phyloP scores from a whole-genome alignment of 2,888 invertebrate genomes.

The Quadriops clusia region DNA sequence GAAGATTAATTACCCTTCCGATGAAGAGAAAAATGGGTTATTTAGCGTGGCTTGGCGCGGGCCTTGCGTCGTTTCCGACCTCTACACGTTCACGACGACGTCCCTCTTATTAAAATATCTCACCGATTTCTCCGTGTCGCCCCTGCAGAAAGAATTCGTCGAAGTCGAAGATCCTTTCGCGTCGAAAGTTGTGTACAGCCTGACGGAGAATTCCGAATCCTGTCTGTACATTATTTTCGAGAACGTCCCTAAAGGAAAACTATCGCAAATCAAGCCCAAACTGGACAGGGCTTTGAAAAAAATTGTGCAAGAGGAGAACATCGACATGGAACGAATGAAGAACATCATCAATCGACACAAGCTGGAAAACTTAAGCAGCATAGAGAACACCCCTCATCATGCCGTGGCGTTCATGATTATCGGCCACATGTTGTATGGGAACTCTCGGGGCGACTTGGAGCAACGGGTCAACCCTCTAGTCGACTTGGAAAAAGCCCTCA shows the following conservation, averaged over 20 bases:
- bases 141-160: slow-evolving; percentile 71
- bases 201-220: slow-evolving; percentile 62
- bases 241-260: slow-evolving; percentile 60
- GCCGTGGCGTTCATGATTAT: slow-evolving; percentile 66
- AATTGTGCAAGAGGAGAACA: slow-evolving; percentile 38
- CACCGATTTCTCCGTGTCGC: slow-evolving; percentile 77
- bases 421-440: slow-evolving; percentile 74
- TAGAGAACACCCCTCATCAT: slow-evolving; percentile 69
- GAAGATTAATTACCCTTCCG: slow-evolving; percentile 62
- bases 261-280: slow-evolving; percentile 48
- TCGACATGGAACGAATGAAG: slow-evolving; percentile 66
- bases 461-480: slow-evolving; percentile 56
- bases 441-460: slow-evolving; percentile 57
- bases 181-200: slow-evolving; percentile 56
- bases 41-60: slow-evolving; percentile 72
- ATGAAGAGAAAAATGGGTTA: slow-evolving; percentile 71
- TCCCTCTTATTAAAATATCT: slow-evolving; percentile 67
- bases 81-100: slow-evolving; percentile 50
- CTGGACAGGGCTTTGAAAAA: slow-evolving; percentile 40
- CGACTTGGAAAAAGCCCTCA: slow-evolving; percentile 46
- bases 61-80: slow-evolving; percentile 48
- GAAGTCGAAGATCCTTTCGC: slow-evolving; percentile 72
- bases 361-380: slow-evolving; percentile 53
- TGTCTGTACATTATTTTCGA: slow-evolving; percentile 59
- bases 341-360: slow-evolving; percentile 61